These are phyloP conservation scores for Acronicta leporina DNA, from an alignment of 2,888 invertebrate species.

Conservation along the genomic window DNA sequence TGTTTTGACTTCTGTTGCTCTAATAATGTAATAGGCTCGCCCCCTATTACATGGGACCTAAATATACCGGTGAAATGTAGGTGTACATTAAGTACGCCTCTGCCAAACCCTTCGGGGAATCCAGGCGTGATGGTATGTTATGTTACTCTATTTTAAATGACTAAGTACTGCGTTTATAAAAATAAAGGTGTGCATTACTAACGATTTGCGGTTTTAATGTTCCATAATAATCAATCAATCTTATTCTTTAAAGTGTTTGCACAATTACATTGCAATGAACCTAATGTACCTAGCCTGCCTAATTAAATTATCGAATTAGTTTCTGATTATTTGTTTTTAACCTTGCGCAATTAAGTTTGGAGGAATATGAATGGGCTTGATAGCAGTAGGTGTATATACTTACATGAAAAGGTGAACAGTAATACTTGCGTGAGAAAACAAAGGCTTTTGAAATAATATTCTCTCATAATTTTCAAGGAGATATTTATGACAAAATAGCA, in stretches of 20 bases:
- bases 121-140: too few relatives aligned
- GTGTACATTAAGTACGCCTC: too few relatives aligned
- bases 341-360: slow-evolving; percentile 30
- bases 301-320: slow-evolving; percentile 29
- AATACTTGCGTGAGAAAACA: slow-evolving; percentile 1
- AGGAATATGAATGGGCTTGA: not conserved
- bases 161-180: not conserved
- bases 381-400: not conserved
- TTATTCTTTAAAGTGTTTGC: slow-evolving; percentile 4
- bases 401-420: not conserved
- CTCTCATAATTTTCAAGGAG: slow-evolving; percentile 1
- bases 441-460: not conserved
- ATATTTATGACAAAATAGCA: slow-evolving; percentile 1
- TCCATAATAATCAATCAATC: slow-evolving; percentile 28
- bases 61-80: too few relatives aligned
- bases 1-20: too few relatives aligned
- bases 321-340: slow-evolving; percentile 24
- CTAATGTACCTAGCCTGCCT: slow-evolving; percentile 19
- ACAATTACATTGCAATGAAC: slow-evolving; percentile 16
- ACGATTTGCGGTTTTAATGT: slow-evolving; percentile 32
- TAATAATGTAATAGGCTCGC: too few relatives aligned
- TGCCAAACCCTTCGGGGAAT: too few relatives aligned
- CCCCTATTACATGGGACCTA: too few relatives aligned
- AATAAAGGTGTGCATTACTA: slow-evolving; percentile 12
- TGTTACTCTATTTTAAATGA: too few relatives aligned